phyloP scores from a whole-genome alignment of 2,113 vertebrate species.

The Brienomyrus brachyistius region DNA sequence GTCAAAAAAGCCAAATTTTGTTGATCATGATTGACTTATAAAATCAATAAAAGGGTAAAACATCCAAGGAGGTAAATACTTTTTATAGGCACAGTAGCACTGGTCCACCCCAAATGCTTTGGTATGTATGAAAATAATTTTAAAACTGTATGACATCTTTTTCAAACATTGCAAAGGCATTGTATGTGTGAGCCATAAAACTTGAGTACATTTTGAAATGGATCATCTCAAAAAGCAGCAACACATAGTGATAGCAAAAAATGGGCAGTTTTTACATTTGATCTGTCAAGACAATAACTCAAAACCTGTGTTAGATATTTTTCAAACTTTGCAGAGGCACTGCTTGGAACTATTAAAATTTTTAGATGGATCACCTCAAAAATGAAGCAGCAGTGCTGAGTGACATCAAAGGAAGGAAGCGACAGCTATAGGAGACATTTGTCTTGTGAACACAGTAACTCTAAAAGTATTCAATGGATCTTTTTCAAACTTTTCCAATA shows the following conservation, averaged over 20 bases:
- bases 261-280: neutral
- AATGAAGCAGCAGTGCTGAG: neutral
- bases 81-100: too few species aligned
- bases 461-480: too few species aligned
- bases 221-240: neutral
- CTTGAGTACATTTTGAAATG: neutral
- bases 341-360: neutral
- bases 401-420: neutral
- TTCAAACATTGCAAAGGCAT: neutral
- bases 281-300: neutral
- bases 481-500: too few species aligned
- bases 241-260: neutral
- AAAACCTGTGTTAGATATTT: neutral
- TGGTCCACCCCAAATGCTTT: neutral
- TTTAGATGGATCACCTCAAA: neutral
- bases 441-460: too few species aligned
- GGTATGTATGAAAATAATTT: neutral
- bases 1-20: too few species aligned
- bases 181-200: neutral
- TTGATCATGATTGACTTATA: too few species aligned
- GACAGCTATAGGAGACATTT: neutral
- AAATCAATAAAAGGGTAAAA: too few species aligned
- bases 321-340: neutral
- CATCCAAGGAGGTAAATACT: too few species aligned
- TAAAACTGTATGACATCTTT: neutral